Evolutionary conservation across 2,797 vertebrate genomes (phyloP).

Genomic region (Calcarius lapponicus): DNA sequence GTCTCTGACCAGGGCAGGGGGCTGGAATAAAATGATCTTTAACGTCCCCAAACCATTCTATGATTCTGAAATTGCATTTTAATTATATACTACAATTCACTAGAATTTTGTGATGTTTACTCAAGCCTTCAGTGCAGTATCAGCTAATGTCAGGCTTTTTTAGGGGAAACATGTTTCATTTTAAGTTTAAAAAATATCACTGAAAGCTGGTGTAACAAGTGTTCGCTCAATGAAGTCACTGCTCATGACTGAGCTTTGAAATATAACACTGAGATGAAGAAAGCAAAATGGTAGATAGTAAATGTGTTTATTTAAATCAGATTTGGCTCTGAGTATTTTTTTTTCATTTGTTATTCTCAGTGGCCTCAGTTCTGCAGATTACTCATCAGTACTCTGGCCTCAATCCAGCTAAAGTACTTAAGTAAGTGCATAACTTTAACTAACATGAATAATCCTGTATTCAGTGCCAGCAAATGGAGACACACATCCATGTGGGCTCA

Average conservation of each 20-base stretch:
- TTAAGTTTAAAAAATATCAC: not conserved
- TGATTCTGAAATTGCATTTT: not conserved
- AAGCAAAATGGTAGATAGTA: not conserved
- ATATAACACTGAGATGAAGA: not conserved
- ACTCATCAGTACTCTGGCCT: conserved; percentile 49
- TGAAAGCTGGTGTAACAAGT: not conserved
- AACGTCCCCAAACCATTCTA: not conserved
- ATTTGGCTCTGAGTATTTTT: conserved; percentile 3
- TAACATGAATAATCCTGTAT: conserved; percentile 29
- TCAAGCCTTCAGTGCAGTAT: not conserved
- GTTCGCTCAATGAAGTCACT: not conserved
- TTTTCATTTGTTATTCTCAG: conserved; percentile 17
- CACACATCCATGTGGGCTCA: not conserved
- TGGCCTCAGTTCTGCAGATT: conserved; percentile 6
- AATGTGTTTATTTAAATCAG: conserved; percentile 33
- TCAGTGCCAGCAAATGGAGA: not conserved
- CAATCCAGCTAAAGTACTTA: conserved; percentile 43
- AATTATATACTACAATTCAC: not conserved
- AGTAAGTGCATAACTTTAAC: conserved; percentile 49
- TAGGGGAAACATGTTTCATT: not conserved
- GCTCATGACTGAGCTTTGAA: not conserved
- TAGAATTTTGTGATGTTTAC: not conserved
- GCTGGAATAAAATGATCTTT: not conserved
- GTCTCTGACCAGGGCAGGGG: not conserved
- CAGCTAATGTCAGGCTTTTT: not conserved